Percentiles rank a stretch among this genome's conserved stretches.
Evolutionary conservation across 2,113 vertebrate species (phyloP).

Genomic region (Myotis davidii): DNA sequence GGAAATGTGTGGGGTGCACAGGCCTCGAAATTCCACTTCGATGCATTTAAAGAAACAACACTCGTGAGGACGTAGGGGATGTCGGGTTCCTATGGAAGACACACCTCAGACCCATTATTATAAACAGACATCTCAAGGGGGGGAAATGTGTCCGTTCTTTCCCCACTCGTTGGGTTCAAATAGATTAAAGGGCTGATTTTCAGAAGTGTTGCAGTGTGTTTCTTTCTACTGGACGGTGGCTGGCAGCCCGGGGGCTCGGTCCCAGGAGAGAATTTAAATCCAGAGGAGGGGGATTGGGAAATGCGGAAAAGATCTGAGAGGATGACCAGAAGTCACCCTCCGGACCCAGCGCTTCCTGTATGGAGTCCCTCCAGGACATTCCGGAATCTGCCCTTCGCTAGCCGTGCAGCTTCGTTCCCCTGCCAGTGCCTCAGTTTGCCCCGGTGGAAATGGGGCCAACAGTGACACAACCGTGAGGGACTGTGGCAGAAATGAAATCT

Average conservation of each 20-base stretch:
- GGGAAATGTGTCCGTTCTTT: slow-evolving; percentile 46
- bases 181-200: slow-evolving; percentile 74
- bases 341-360: not conserved
- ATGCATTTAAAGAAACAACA: not conserved
- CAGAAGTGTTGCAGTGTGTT: not conserved
- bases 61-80: not conserved
- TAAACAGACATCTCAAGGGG: slow-evolving; percentile 68
- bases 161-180: slow-evolving; percentile 47
- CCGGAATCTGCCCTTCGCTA: not conserved
- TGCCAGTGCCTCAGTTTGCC: not conserved
- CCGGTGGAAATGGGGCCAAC: not conserved
- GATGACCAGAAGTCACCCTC: not conserved
- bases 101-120: slow-evolving; percentile 64
- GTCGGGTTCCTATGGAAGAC: slow-evolving; percentile 77
- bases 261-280: not conserved
- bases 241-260: not conserved
- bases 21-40: slow-evolving; percentile 53
- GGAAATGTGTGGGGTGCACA: not conserved
- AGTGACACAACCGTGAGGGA: not conserved
- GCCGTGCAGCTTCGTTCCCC: not conserved
- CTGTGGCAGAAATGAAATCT: not conserved
- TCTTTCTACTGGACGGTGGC: not conserved
- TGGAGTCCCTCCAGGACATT: not conserved
- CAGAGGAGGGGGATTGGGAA: not conserved
- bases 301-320: not conserved